Base-by-base conservation (phyloP, 2,113 vertebrate genomes). In the Scytalopus superciliaris region DNA sequence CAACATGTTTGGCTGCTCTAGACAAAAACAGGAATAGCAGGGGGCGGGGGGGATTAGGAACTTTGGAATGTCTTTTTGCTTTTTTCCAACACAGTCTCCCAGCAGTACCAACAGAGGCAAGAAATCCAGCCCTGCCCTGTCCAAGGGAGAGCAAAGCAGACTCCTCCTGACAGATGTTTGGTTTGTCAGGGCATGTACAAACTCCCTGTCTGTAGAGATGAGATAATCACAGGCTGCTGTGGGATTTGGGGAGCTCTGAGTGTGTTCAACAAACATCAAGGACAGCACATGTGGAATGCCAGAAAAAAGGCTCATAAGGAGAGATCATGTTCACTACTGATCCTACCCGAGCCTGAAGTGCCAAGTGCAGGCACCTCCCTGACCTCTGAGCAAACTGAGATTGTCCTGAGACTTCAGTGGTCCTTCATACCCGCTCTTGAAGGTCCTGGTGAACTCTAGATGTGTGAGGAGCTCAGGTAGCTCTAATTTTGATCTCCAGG, bases 141-240 rank as follows among this genome's bases (percentile, higher is more conserved):
- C 21, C 53, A 12, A 72, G 53, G 50, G 25, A 69, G 57, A 37
- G 28, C 9, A 50, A 63, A 57, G 49, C 72, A 55, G 63, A 55
- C n/a, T 79, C 13, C 67, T 82, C 69, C 53, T 94, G 85, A 77
- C 70, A 88, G 75, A 60, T 47, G 50, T 31, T 89, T 86, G 56
- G 8, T 89, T 93, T 96, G 82, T 78, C 85, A 80, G 85, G 50
- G 49, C 47, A 57, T 79, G 87, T 69, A 85, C 90, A 60, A 92
- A 25, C 67, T 70, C 56, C 56, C 63, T 86, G 33, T 56, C 76
- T 90, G 92, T 59, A 87, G 55, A 89, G 82, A 87, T 52, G 66
- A 94, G 88, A 89, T 84, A 91, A 96, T 90, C 75, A 85, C 47
- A 69, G 70, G 27, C 76, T 95, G 76, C 50, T 53, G 30, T 28